phyloP scores from a whole-genome alignment of 1,140 invertebrate species.

The Bombus confusus region DNA sequence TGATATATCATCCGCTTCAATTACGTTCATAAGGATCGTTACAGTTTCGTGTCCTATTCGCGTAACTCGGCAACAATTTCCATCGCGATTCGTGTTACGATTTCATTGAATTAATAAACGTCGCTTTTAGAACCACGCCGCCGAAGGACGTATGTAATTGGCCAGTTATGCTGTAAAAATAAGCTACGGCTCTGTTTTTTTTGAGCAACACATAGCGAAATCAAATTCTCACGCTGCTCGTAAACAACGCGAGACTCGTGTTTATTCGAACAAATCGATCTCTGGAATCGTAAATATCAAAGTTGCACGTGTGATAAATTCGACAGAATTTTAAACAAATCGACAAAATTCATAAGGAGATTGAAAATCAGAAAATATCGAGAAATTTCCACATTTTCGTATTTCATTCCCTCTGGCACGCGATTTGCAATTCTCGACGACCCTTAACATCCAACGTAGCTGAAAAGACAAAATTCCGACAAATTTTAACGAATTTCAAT shows the following conservation, averaged over 20 bases:
- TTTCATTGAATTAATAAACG: slow-evolving; percentile 22
- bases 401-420: no score
- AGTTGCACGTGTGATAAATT: background rate
- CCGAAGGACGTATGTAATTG: no score
- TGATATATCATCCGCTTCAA: background rate
- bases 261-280: background rate
- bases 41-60: background rate
- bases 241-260: background rate
- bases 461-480: no score
- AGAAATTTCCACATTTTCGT: no score
- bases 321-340: background rate
- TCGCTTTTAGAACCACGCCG: background rate
- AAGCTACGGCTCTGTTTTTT: background rate
- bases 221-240: background rate
- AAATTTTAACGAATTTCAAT: background rate
- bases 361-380: no score
- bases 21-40: background rate
- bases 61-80: background rate
- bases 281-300: background rate
- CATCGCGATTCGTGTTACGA: background rate
- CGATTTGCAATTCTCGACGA: no score
- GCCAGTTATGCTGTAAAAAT: background rate
- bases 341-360: background rate
- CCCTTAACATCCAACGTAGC: no score
- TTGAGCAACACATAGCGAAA: background rate